These are phyloP conservation scores for Cariama cristata DNA, from an alignment of 2,113 vertebrate genomes.

Conservation along the genomic window DNA sequence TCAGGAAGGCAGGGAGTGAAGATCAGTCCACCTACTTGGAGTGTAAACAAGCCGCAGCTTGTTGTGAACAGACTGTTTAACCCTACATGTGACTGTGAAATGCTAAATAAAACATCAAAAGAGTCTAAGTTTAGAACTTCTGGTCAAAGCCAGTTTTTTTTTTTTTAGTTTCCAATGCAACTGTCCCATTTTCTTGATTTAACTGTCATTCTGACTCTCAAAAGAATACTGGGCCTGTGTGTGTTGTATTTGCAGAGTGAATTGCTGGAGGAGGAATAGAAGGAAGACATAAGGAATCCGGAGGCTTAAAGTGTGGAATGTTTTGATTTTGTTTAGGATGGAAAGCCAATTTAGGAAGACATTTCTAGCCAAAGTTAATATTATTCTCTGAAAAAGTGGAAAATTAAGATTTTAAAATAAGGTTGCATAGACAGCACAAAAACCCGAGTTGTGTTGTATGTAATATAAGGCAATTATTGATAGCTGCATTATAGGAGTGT, in stretches of 20 bases:
- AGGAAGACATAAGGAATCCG: not conserved
- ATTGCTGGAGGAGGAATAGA: not conserved
- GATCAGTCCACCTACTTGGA: not conserved
- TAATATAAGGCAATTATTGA: not conserved
- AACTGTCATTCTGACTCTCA: not conserved
- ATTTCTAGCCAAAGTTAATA: not conserved
- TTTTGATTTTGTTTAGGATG: not conserved
- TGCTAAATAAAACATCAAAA: not conserved
- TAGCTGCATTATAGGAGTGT: not conserved
- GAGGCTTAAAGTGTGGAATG: not conserved
- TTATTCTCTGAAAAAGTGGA: not conserved
- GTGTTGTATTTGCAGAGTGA: not conserved
- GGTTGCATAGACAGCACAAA: not conserved
- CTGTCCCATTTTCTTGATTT: not conserved
- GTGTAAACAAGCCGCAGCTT: not conserved
- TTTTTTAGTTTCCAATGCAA: not conserved
- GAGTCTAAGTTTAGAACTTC: not conserved
- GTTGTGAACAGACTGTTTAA: not conserved
- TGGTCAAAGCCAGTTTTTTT: not conserved
- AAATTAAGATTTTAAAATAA: not conserved
- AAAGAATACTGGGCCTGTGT: accelerated
- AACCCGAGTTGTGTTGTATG: accelerated
- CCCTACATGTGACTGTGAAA: not conserved
- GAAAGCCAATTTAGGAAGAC: not conserved
- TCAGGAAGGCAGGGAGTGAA: not conserved